These are phyloP conservation scores for Campoletis raptor DNA, from an alignment of 2,888 invertebrate genomes.

Conservation along the genomic window DNA sequence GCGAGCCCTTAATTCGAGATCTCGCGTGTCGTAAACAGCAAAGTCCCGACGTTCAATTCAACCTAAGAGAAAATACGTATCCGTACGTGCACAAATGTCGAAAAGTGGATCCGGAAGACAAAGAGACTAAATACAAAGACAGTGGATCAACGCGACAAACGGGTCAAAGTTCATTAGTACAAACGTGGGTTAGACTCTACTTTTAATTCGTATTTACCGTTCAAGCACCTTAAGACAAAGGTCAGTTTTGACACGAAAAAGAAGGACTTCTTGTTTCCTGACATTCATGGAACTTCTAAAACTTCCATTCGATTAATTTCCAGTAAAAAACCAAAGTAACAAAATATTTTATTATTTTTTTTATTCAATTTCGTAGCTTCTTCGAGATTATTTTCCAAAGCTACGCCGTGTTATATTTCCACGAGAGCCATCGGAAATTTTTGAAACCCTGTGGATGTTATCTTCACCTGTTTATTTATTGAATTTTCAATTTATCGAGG, in stretches of 20 bases:
- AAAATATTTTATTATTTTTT: too few species aligned
- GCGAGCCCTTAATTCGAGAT: conserved; percentile 69
- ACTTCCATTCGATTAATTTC: background rate
- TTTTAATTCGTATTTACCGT: background rate
- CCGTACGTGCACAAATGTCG: conserved; percentile 30
- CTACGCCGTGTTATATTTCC: too few species aligned
- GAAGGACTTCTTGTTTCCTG: background rate
- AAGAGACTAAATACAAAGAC: conserved; percentile 5
- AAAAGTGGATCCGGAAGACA: conserved; percentile 64
- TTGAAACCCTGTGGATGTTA: too few species aligned
- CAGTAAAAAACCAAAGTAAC: too few species aligned
- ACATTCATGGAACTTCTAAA: background rate
- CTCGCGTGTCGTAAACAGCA: conserved; percentile 53
- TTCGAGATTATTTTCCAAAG: too few species aligned
- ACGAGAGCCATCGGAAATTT: too few species aligned
- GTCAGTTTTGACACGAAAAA: background rate
- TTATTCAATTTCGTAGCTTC: too few species aligned
- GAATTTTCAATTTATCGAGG: too few species aligned
- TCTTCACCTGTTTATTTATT: too few species aligned
- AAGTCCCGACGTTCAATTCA: conserved; percentile 21
- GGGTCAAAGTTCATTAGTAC: conserved; percentile 11
- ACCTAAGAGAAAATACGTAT: conserved; percentile 2
- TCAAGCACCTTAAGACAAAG: background rate
- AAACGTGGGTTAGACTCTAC: conserved; percentile 9
- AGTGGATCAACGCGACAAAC: conserved; percentile 5